Evolutionary conservation across 2,888 invertebrate species (phyloP).

Genomic region (Lysandra coridon): DNA sequence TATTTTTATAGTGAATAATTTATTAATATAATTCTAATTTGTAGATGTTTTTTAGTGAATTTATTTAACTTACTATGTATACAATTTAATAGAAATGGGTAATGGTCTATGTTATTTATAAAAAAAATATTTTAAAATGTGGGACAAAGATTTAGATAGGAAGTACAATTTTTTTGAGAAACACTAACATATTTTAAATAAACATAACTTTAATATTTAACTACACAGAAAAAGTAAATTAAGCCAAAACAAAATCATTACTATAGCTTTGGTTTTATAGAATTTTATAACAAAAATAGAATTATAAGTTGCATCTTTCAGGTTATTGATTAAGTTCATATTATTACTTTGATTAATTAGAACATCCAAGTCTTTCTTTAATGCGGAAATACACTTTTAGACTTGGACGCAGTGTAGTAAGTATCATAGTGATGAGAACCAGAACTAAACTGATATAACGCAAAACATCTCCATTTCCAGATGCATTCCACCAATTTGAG

Average conservation of each 20-base stretch:
- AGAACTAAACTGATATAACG: constrained; percentile 59
- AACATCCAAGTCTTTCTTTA: constrained; percentile 67
- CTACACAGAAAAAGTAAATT: background rate
- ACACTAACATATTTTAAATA: no score
- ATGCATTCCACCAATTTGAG: constrained; percentile 65
- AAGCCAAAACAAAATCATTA: background rate
- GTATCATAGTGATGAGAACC: constrained; percentile 60
- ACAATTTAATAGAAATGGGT: no score
- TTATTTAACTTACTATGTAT: no score
- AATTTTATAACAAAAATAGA: background rate
- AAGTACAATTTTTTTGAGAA: no score
- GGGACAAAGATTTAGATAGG: no score
- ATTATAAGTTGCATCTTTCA: background rate
- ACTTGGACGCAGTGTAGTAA: constrained; percentile 67
- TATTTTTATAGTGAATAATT: no score
- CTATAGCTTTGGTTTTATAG: background rate
- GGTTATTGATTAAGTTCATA: background rate
- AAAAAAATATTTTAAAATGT: no score
- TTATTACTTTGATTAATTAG: constrained; percentile 48
- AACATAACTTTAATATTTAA: background rate
- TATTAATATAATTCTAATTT: no score
- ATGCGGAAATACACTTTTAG: constrained; percentile 73
- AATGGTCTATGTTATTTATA: no score
- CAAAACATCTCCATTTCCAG: constrained; percentile 54
- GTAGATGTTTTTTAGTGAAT: no score